Evolutionary conservation across 2,797 vertebrate genomes (phyloP), one percentile per base, ranked within the genome.

Genomic region (Pseudomugil gertrudae): DNA sequence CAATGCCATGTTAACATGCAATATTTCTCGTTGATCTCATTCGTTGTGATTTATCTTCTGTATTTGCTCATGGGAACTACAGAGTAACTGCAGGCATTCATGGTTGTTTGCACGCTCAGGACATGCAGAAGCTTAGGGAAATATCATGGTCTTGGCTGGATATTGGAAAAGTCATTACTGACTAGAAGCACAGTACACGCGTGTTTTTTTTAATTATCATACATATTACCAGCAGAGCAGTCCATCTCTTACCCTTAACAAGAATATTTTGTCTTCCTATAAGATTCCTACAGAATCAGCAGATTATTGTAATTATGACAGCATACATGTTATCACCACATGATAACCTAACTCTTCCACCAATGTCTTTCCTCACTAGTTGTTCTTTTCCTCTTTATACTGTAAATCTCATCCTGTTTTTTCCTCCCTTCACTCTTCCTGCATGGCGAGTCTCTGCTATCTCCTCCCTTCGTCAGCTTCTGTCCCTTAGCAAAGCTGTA

Each of bases 401-500:
- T 1, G 14, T 15, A 55, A 40, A 38, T 67, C 71, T 61, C 67
- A 53, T 52, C 47, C 8, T 67, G 24, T 36, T 33, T 56, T 38
- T 56, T 35, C 45, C 63, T 52, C 57, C 38, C 51, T 51, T 57
- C 43, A 56, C 38, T 62, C 55, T 50, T 70, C 53, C 62, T 58
- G 14, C 30, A n/a, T 48, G 38, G 48, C 72, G 65, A 62, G 60
- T 67, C 77, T 57, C 63, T 36, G 38, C 59, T 56, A 63, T 35
- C 57, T 9, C 24, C 14, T 50, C 11, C 68, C 9, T 3, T 26
- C 66, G 40, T 36, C 36, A 40, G 17, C 24, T 23, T 69, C 85
- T 69, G 48, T 89, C 81, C 76, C 78, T 76, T 86, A 74, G 72
- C 35, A 63, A 86, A 65, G 88, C 88, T 84, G 89, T 69, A 84